phyloP scores from a whole-genome alignment of 1,140 invertebrate species.

The Hyphantria cunea region DNA sequence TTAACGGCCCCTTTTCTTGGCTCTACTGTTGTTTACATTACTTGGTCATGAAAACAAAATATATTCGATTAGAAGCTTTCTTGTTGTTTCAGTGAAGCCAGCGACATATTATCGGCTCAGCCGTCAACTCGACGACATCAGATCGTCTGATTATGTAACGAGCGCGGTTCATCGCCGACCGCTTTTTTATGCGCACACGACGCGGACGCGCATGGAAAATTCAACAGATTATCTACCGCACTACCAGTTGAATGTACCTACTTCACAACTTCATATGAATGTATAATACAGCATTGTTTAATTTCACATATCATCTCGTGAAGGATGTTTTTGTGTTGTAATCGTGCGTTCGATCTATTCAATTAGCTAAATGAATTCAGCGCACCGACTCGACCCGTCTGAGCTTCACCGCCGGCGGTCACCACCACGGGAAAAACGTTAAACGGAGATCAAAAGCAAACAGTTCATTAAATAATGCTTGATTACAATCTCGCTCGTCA shows the following conservation, averaged over 20 bases:
- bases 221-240: slow-evolving; percentile 54
- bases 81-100: neutral
- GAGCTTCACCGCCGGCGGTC: neutral
- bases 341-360: slow-evolving; percentile 17
- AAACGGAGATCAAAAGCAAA: neutral
- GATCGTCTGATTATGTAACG: slow-evolving; percentile 58
- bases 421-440: slow-evolving; percentile 4
- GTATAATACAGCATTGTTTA: slow-evolving; percentile 29
- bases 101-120: slow-evolving; percentile 44
- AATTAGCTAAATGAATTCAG: slow-evolving; percentile 25
- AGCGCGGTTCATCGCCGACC: slow-evolving; percentile 47
- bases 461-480: neutral
- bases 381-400: neutral
- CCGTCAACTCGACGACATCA: slow-evolving; percentile 28
- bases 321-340: slow-evolving; percentile 8
- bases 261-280: slow-evolving; percentile 24
- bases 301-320: slow-evolving; percentile 15
- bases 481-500: too few species aligned
- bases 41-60: too few species aligned
- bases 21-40: too few species aligned
- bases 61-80: too few species aligned
- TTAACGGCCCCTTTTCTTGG: too few species aligned
- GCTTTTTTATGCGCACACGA: slow-evolving; percentile 42
- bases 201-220: slow-evolving; percentile 44
- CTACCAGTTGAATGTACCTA: neutral